phyloP scores from a whole-genome alignment of 2,888 invertebrate species.

The Agrotis segetum region DNA sequence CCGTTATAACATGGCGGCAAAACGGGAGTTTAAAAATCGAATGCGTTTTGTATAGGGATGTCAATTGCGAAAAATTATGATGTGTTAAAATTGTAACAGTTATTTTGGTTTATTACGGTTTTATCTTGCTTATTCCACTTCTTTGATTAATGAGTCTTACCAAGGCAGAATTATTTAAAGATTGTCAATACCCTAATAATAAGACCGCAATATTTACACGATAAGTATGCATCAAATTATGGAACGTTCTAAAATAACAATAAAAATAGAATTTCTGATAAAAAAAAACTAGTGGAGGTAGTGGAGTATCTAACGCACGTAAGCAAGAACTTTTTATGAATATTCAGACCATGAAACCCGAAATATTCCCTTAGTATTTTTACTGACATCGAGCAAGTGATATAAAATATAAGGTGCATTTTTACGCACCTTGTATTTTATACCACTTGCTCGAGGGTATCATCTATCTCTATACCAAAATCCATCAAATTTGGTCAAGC shows the following conservation, averaged over 20 bases:
- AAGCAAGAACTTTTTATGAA: too few relatives aligned
- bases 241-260: neutral
- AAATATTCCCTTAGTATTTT: too few relatives aligned
- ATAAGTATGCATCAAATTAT: neutral
- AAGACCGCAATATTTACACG: neutral
- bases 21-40: constrained; percentile 46
- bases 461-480: too few relatives aligned
- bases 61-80: constrained; percentile 25
- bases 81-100: constrained; percentile 44
- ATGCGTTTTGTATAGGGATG: constrained; percentile 31
- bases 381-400: too few relatives aligned
- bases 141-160: neutral
- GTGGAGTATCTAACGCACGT: too few relatives aligned
- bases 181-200: neutral
- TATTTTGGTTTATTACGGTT: constrained; percentile 5
- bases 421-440: too few relatives aligned
- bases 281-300: too few relatives aligned
- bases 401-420: too few relatives aligned
- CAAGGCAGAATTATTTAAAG: too few relatives aligned
- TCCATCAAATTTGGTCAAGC: too few relatives aligned
- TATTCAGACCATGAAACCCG: too few relatives aligned
- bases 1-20: constrained; percentile 44
- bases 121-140: neutral
- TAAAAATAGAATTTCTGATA: neutral
- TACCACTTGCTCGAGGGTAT: too few relatives aligned